Base-by-base conservation (phyloP, 2,113 vertebrate species). In the Gambusia holbrooki region DNA sequence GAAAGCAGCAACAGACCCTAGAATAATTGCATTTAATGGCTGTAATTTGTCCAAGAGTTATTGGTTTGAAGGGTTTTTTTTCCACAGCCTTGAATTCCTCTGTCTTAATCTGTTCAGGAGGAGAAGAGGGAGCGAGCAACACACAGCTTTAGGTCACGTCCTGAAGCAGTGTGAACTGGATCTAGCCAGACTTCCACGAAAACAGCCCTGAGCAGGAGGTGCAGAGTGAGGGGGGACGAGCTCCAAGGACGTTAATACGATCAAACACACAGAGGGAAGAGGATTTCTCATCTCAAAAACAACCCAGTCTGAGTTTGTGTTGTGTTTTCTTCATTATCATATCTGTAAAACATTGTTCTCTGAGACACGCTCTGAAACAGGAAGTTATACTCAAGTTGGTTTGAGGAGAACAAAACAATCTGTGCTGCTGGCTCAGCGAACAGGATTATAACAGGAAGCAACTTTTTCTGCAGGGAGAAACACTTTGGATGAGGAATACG, bases 141-240 rank as follows among this genome's bases (percentile, higher is more conserved):
- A 62, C 83, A 74, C 89, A 80, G 35, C 35, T 37, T 37, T 37
- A 37, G 74, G 37, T 66, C 6, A 37, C 54, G 69, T 72, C 64
- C 83, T 30, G 42, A 89, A 66, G 90, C 89, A 77, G 88, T 5
- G 45, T 51, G 76, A 93, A 93, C 92, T 92, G 93, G 94, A 94
- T 92, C 89, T 35, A 93, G 77, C 91, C 88, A 91, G 94, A 89
- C 86, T 83, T 71, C 29, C 65, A 81, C 17, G 63, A 90, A 90
- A 91, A 92, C 85, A 89, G 83, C 79, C 76, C 74, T 40, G 62
- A 68, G 67, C 51, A 68, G 54, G 10, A 54, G 29, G 71, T 4
- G 62, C 69, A 60, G 71, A 75, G 65, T 69, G 76, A 62, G 14
- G 0, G 54, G 48, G 58, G 80, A 77, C 83, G 83, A 77, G 71